A percentile compares a stretch with the other conserved stretches of the same genome.
Conservation (phyloP, 2,797 vertebrate genomes). For the Sphaeramia orbicularis region DNA sequence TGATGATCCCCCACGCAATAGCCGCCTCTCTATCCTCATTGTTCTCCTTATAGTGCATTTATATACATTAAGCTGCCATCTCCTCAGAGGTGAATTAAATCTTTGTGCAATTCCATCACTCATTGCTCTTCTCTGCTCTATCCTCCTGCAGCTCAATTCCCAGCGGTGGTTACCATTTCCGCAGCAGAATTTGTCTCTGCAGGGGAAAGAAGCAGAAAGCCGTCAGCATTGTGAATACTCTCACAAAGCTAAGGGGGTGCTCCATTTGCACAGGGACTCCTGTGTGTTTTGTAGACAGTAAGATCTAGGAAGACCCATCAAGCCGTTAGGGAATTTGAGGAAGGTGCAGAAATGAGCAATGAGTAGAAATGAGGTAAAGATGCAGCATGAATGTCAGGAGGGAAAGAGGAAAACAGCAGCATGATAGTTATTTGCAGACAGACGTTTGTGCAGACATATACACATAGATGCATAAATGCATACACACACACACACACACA, state of each 20-base stretch:
- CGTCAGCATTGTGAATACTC: constrained; percentile 48
- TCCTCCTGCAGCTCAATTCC: constrained; percentile 62
- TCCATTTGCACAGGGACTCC: constrained; percentile 34
- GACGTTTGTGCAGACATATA: constrained; percentile 5
- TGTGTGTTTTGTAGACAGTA: constrained; percentile 35
- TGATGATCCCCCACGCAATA: constrained; percentile 50
- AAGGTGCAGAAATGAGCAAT: constrained; percentile 44
- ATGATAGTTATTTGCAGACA: not conserved
- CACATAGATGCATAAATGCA: not conserved
- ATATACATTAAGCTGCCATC: constrained; percentile 80
- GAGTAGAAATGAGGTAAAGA: constrained; percentile 25
- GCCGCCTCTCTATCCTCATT: constrained; percentile 46
- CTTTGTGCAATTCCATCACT: constrained; percentile 73
- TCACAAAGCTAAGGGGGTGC: constrained; percentile 42
- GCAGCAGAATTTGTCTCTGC: constrained; percentile 53
- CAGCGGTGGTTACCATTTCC: constrained; percentile 60
- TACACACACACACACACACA: not conserved
- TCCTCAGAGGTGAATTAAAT: constrained; percentile 78
- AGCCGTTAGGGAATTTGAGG: constrained; percentile 45
- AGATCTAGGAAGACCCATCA: constrained; percentile 46
- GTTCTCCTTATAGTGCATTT: constrained; percentile 67
- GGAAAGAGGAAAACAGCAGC: constrained; percentile 12
- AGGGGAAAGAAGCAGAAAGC: constrained; percentile 44
- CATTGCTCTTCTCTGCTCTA: constrained; percentile 57
- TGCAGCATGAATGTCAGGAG: constrained; percentile 12